Conservation (phyloP, 2,888 invertebrate genomes). For the Rhagonycha fulva region DNA sequence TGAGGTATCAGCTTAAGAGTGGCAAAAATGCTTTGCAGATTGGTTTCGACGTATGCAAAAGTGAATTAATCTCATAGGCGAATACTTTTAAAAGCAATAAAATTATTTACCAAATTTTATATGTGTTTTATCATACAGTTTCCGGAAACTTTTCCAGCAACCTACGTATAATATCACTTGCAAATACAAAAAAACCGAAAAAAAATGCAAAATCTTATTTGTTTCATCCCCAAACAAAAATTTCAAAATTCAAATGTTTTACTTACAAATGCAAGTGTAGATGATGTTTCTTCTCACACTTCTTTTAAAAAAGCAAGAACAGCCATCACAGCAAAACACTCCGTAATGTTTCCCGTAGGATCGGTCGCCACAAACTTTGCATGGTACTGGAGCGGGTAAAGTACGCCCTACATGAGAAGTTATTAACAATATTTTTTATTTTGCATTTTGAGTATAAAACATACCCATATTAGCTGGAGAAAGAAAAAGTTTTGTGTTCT, state of each 20-base stretch:
- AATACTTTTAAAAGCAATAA: too few relatives aligned
- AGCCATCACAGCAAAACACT: constrained; percentile 84
- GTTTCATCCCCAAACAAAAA: too few relatives aligned
- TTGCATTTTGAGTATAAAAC: neutral
- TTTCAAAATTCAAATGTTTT: neutral
- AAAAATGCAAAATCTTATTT: too few relatives aligned
- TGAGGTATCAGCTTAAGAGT: too few relatives aligned
- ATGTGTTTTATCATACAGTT: too few relatives aligned
- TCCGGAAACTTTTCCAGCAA: too few relatives aligned
- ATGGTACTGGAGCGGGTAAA: constrained; percentile 68
- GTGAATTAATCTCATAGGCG: too few relatives aligned
- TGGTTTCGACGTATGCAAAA: too few relatives aligned
- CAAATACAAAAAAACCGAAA: too few relatives aligned
- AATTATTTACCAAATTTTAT: too few relatives aligned
- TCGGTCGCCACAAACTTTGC: constrained; percentile 81
- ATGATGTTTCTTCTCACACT: constrained; percentile 73
- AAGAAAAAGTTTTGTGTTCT: neutral
- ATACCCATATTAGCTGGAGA: constrained; percentile 13
- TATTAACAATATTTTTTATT: neutral
- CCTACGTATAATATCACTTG: too few relatives aligned
- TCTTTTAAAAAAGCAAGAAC: constrained; percentile 88
- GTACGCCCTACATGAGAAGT: constrained; percentile 52
- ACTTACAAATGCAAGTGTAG: constrained; percentile 79
- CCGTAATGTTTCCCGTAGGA: constrained; percentile 87
- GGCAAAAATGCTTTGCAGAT: too few relatives aligned